A percentile compares a stretch with the other conserved stretches of the same genome.
Evolutionary conservation across 2,113 vertebrate species (phyloP).

Genomic region (Miniopterus natalensis): DNA sequence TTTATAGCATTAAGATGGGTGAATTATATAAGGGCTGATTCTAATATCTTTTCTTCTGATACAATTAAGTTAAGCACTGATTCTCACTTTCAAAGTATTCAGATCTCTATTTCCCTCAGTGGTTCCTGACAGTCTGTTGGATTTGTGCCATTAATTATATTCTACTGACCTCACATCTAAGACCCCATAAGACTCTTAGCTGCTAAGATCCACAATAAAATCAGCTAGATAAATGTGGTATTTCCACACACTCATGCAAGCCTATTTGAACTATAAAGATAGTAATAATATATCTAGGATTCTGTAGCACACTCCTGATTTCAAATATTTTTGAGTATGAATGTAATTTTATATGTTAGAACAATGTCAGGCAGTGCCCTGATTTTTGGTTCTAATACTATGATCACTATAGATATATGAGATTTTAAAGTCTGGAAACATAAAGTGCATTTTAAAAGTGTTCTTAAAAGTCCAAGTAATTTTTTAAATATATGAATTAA

Average conservation of each 20-base stretch:
- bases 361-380: not conserved
- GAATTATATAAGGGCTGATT: not conserved
- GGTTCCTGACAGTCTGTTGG: not conserved
- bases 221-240: conserved; percentile 11
- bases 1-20: not conserved
- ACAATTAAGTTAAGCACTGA: not conserved
- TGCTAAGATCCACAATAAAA: not conserved
- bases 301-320: not conserved
- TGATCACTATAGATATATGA: not conserved
- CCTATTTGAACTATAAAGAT: not conserved
- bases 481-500: not conserved
- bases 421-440: conserved; percentile 26
- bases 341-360: conserved; percentile 24
- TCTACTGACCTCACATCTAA: conserved; percentile 21
- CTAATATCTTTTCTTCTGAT: conserved; percentile 38
- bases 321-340: conserved; percentile 44
- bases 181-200: not conserved
- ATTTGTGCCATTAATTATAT: conserved; percentile 38
- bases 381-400: conserved; percentile 47
- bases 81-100: not conserved
- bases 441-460: not conserved
- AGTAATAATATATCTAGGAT: not conserved
- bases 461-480: conserved; percentile 27
- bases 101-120: not conserved
- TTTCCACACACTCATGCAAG: not conserved